Evolutionary conservation across 2,888 invertebrate species (phyloP), one percentile per base, ranked within the genome.

Genomic region (Melipona bicolor): DNA sequence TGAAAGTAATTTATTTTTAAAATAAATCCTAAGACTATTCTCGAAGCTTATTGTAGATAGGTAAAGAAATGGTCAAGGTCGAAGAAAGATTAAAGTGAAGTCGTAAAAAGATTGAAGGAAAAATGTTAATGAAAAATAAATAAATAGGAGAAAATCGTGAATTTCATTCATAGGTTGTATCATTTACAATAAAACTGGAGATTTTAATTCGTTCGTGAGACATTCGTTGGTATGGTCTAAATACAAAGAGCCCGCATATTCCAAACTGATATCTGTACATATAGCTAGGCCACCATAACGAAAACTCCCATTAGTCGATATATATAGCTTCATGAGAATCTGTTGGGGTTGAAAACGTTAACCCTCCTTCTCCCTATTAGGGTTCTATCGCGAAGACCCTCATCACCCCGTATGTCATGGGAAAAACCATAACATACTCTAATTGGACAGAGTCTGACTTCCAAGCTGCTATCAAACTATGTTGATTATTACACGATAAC

Each of bases 261-360:
- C 82, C 85, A 67, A 78, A 36, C 81, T 85, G 89, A 88, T 85
- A 87, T 84, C 81, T 76, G 67, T 80, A 71, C 72, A 62, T 61
- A 81, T 67, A 88, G 79, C 69, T 65, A 79, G 82, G 71, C 81
- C 88, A 89, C 81, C 89, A 88, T 90, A 80, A 87, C 86, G 88
- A 85, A 87, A 88, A 87, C 87, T 87, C 88, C 88, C 85, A 91
- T 90, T 87, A 87, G 86, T 74, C 83, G 83, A 87, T 91, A 91
- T 91, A 92, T 92, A 74, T 91, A 91, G 89, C 83, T 77, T 74
- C 90, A 90, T 92, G 92, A 91, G 93, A 93, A 93, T 92, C 91
- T 91, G 84, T 89, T 87, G 86, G 88, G 91, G 90, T 89, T 89
- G 89, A 89, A 90, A 91, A 91, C 91, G 91, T 91, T 92, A 91